These are phyloP conservation scores for Argya squamiceps DNA, from an alignment of 2,797 vertebrate genomes.

Conservation along the genomic window DNA sequence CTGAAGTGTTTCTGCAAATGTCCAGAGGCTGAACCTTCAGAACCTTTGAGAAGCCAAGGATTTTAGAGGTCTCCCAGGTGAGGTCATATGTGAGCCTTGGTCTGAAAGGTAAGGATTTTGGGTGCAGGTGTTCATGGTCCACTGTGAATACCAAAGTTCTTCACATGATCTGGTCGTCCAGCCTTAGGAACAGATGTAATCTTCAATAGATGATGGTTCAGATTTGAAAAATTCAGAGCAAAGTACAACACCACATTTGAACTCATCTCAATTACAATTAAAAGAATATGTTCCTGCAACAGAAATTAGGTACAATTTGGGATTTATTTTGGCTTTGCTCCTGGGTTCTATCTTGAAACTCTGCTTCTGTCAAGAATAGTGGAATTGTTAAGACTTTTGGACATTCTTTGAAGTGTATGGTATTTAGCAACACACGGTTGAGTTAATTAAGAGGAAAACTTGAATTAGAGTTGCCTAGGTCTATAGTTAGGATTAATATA, in stretches of 20 bases:
- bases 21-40: background rate
- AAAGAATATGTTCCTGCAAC: background rate
- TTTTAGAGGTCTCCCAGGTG: background rate
- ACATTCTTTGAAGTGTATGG: background rate
- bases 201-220: background rate
- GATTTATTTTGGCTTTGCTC: background rate
- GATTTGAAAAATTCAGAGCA: background rate
- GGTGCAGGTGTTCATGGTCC: rapidly evolving
- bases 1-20: background rate
- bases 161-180: background rate
- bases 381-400: background rate
- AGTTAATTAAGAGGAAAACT: background rate
- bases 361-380: background rate
- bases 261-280: background rate
- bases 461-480: background rate
- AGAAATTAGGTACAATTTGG: background rate
- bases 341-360: background rate
- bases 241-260: background rate
- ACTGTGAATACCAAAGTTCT: background rate
- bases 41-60: background rate
- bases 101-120: background rate
- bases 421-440: background rate
- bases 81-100: background rate
- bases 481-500: background rate
- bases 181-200: background rate